A percentile compares a stretch with the other conserved stretches of the same genome.
Conservation (phyloP, 2,797 vertebrate species). For the Nannoperca obscura region DNA sequence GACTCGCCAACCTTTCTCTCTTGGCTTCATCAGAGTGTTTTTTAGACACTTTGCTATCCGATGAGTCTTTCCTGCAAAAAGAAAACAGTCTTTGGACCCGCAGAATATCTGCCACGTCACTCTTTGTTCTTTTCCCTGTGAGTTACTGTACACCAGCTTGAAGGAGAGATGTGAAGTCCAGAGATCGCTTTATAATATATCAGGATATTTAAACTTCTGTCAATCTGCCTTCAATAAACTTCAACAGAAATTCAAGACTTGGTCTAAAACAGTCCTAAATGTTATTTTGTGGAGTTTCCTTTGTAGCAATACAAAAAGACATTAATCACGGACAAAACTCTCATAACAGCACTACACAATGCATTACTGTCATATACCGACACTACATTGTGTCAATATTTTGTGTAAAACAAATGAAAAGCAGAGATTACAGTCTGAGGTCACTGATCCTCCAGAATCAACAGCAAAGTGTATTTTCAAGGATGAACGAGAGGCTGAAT, state of each 20-base stretch:
- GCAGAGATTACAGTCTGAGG: not conserved
- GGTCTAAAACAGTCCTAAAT: not conserved
- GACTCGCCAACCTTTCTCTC: conserved; percentile 82
- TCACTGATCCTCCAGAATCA: conserved; percentile 21
- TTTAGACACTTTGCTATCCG: conserved; percentile 79
- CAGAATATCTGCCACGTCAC: conserved; percentile 4
- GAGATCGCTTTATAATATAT: not conserved
- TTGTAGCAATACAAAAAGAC: not conserved
- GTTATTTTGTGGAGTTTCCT: not conserved
- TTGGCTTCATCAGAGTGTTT: conserved; percentile 77
- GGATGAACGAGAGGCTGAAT: conserved; percentile 16
- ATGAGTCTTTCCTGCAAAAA: conserved; percentile 82
- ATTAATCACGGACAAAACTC: not conserved
- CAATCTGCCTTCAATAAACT: not conserved
- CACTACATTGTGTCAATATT: not conserved
- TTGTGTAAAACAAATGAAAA: conserved; percentile 4
- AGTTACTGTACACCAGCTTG: not conserved
- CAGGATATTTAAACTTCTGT: not conserved
- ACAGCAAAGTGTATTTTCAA: conserved; percentile 12
- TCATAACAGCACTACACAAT: not conserved
- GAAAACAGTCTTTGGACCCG: conserved; percentile 52
- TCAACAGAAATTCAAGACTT: not conserved
- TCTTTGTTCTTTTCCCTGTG: not conserved
- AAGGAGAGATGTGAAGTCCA: not conserved
- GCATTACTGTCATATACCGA: not conserved